A percentile compares a stretch with the other conserved stretches of the same genome.
phyloP scores from a whole-genome alignment of 2,113 vertebrate genomes.

The Paramisgurnus dabryanus region DNA sequence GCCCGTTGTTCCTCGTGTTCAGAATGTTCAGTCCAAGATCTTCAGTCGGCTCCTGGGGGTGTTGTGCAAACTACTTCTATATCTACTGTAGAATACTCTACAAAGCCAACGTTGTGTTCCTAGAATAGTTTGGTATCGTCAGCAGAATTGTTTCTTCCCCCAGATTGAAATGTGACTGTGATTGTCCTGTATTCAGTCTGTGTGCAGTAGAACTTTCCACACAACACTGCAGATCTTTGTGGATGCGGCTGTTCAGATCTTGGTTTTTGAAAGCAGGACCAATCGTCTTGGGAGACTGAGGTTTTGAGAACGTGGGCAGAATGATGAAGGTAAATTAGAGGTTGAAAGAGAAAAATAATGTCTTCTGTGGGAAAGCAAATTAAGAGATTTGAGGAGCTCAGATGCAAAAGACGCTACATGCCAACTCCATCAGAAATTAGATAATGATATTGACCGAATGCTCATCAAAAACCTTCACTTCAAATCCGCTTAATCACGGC shows the following conservation, averaged over 20 bases:
- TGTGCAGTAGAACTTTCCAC: slow-evolving; percentile 33
- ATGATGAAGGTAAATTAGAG: slow-evolving; percentile 24
- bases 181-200: slow-evolving; percentile 40
- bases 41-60: slow-evolving; percentile 41
- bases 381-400: neutral
- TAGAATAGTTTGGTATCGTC: slow-evolving; percentile 35
- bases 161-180: slow-evolving; percentile 26
- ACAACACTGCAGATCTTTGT: slow-evolving; percentile 51
- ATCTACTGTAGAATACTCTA: slow-evolving; percentile 26
- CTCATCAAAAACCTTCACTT: too few species aligned
- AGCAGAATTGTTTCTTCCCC: slow-evolving; percentile 27
- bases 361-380: neutral
- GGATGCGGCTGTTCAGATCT: slow-evolving; percentile 34
- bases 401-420: too few species aligned
- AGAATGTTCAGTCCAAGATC: slow-evolving; percentile 26
- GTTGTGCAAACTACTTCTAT: slow-evolving; percentile 29
- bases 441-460: too few species aligned
- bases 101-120: slow-evolving; percentile 28
- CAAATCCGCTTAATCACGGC: too few species aligned
- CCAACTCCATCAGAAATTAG: too few species aligned
- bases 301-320: slow-evolving; percentile 36
- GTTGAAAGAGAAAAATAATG: slow-evolving; percentile 21
- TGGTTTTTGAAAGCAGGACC: slow-evolving; percentile 36
- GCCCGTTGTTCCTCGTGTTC: slow-evolving; percentile 45
- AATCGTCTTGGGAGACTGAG: slow-evolving; percentile 50